Base-by-base conservation (phyloP, 2,888 invertebrate genomes). In the Lochmaea capreae region DNA sequence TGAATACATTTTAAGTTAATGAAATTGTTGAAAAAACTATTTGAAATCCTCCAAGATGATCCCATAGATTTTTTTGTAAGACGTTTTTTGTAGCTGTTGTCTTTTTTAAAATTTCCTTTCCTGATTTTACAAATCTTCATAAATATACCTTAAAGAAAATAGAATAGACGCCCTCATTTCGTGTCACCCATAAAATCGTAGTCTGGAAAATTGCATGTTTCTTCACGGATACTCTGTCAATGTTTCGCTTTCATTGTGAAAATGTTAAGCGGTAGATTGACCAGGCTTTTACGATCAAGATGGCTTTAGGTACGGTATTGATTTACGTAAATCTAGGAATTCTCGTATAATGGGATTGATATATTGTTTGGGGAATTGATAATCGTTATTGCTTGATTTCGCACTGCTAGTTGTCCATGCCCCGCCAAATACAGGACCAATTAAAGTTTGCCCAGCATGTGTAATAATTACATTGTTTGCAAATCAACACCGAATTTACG, bases 301-400 rank as follows among this genome's bases (percentile, higher is more conserved):
- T 33, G 33, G 59, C 14, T 12, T 59, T 16, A 26, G 18, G 57
- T n/a, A 12, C 59, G 8, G 57, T 59, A 59, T 59, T 59, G 59
- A 59, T 59, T 59, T 14, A 59, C 59, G 33, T 33, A 33, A 59
- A 33, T 59, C 33, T 59, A 59, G 59, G 33, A 59, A 1, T 33
- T 59, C 14, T 59, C 12, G 14, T 2, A 59, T 33, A 59, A 14
- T 33, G 9, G 59, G 33, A 59, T 59, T 59, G 59, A 59, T 59
- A 26, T 59, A 59, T 59, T 33, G 59, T 59, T 59, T 33, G 59
- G 59, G 59, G 59, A 59, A 59, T 59, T 59, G 59, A 59, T 59
- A 59, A 33, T 33, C 26, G 26, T 59, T 59, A 59, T 59, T 59
- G 26, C 26, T 33, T 59, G 26, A 26, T 33, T 33, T 33, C 33